Evolutionary conservation across 2,888 invertebrate species (phyloP).

Genomic region (Leptogaster cylindrica): DNA sequence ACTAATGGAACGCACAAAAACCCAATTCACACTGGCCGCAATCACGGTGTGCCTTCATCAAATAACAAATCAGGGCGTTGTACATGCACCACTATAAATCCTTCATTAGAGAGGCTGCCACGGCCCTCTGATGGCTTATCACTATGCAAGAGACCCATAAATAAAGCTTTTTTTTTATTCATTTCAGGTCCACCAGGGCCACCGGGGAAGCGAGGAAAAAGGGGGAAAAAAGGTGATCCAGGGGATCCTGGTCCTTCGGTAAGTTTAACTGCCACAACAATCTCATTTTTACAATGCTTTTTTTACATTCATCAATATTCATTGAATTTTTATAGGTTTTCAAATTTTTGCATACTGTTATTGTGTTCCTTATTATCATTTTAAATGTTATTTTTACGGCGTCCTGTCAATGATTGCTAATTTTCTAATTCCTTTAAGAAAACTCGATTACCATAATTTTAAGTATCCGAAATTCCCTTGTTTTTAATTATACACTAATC

Average conservation of each 20-base stretch:
- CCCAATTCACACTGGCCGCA: background rate
- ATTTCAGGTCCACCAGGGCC: conserved; percentile 80
- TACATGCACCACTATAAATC: conserved; percentile 21
- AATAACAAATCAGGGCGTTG: background rate
- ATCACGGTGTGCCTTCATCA: background rate
- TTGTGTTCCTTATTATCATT: conserved; percentile 42
- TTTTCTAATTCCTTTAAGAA: background rate
- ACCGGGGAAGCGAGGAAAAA: conserved; percentile 86
- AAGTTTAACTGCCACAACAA: conserved; percentile 66
- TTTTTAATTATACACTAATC: background rate
- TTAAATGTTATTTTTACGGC: conserved; percentile 19
- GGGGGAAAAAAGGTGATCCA: conserved; percentile 86
- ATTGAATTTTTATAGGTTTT: conserved; percentile 39
- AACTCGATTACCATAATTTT: background rate
- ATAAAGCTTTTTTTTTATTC: conserved; percentile 12
- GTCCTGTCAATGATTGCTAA: conserved; percentile 6
- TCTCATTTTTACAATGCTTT: conserved; percentile 7
- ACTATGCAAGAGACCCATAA: conserved; percentile 8
- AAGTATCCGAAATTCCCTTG: too few species aligned
- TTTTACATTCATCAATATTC: conserved; percentile 18
- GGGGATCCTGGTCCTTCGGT: conserved; percentile 83
- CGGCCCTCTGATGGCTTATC: conserved; percentile 35
- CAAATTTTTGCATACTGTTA: conserved; percentile 43
- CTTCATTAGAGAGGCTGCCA: conserved; percentile 15
- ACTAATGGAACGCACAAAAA: conserved; percentile 8